Evolutionary conservation across 2,888 invertebrate genomes (phyloP).

Genomic region (Uropetala carovei): DNA sequence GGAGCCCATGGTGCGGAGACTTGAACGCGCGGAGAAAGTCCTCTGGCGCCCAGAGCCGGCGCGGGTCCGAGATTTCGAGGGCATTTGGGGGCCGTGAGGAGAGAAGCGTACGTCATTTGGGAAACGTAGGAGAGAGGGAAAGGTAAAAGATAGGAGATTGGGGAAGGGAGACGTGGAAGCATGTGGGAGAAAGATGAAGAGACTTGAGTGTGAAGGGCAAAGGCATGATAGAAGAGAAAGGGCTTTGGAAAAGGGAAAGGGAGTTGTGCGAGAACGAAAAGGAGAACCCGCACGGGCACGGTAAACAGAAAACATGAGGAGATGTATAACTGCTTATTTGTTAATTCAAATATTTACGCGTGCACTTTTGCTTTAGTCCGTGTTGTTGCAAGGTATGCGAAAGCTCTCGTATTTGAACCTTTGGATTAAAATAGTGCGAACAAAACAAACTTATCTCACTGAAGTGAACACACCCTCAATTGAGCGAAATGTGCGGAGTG

Average conservation of each 20-base stretch:
- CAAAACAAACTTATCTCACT: too few relatives aligned
- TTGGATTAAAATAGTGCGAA: too few relatives aligned
- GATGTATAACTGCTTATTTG: too few relatives aligned
- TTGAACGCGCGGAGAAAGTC: slow-evolving; percentile 46
- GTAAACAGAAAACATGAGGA: not conserved
- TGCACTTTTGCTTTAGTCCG: too few relatives aligned
- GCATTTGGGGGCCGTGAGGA: slow-evolving; percentile 36
- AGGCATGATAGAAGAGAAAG: not conserved
- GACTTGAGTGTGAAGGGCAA: too few relatives aligned
- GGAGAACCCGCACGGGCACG: not conserved
- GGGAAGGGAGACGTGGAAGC: not conserved
- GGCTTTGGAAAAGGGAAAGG: slow-evolving; percentile 1
- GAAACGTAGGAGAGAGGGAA: not conserved
- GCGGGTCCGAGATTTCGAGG: slow-evolving; percentile 51
- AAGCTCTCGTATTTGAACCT: too few relatives aligned
- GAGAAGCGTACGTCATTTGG: not conserved
- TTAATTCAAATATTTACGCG: too few relatives aligned
- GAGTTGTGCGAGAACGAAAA: not conserved
- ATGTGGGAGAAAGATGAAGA: too few relatives aligned
- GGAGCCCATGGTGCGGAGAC: not conserved
- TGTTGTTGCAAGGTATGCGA: too few relatives aligned
- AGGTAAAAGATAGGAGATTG: not conserved
- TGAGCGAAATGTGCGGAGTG: too few relatives aligned
- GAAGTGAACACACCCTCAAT: too few relatives aligned
- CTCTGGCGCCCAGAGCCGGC: slow-evolving; percentile 31